Conservation (phyloP, 2,888 invertebrate genomes). For the Calameuta idolon region DNA sequence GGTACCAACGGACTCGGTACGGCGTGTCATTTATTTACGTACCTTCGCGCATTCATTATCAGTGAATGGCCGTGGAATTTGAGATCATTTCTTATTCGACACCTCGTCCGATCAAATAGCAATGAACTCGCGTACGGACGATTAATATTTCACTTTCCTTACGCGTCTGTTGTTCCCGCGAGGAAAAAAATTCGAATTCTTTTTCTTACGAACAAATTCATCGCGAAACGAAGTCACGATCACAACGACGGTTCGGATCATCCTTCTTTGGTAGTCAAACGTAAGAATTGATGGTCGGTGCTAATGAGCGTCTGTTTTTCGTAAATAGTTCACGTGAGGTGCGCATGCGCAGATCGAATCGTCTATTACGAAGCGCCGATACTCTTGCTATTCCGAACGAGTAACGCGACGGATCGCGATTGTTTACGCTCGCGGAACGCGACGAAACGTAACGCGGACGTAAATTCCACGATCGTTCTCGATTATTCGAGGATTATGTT, state of each 20-base stretch:
- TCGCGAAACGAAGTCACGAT: too few species aligned
- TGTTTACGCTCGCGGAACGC: background rate
- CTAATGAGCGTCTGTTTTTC: background rate
- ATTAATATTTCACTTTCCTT: background rate
- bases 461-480: background rate
- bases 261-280: rapidly evolving
- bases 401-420: background rate
- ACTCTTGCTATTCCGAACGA: background rate
- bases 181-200: too few species aligned
- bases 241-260: too few species aligned
- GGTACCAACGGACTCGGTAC: background rate
- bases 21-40: background rate
- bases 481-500: background rate
- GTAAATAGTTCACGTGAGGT: background rate
- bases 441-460: background rate
- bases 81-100: background rate
- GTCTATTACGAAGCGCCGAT: background rate
- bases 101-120: background rate
- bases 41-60: background rate
- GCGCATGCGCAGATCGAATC: constrained; percentile 3
- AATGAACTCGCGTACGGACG: background rate
- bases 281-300: background rate
- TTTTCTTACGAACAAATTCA: too few species aligned
- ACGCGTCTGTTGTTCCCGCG: rapidly evolving
- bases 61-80: background rate